Evolutionary conservation across 2,797 vertebrate genomes (phyloP), one percentile per base, ranked within the genome.

Genomic region (Gobionotothen gibberifrons): DNA sequence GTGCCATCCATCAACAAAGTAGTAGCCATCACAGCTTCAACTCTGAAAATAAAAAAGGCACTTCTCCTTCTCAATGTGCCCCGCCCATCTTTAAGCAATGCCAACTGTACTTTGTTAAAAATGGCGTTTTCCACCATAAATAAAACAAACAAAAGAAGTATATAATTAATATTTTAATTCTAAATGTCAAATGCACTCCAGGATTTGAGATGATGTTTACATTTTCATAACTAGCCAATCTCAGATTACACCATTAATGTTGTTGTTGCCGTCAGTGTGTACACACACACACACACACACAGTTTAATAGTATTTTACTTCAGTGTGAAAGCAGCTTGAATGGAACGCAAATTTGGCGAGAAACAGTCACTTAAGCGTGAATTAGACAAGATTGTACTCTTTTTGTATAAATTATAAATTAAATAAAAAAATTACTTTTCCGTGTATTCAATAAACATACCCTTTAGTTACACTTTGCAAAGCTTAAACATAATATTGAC

Each of bases 401-500:
- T 85, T 80, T 77, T 55, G 67, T 88, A 83, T 68, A 91, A 90
- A 89, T 85, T 76, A 74, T 79, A 53, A 79, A 78, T 66, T 8
- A 44, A 87, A 69, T 17, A 40, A 76, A 77, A 79, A 74, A 80
- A 55, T 32, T 64, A 61, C 69, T 81, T 26, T 74, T 79, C 77
- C 55, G 72, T 82, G 72, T 87, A 44, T 86, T 88, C 69, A 85
- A 83, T 89, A 88, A 89, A 90, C 83, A 87, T 88, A 87, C 84
- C 86, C 84, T 90, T 89, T 92, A 91, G 87, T 91, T 93, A 93
- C 86, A 92, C 85, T 93, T 93, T 90, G 93, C 92, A 91, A 95
- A 94, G 91, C 92, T 93, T 87, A 84, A 93, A 93, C 90, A 82
- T 82, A 92, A 91, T 91, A 91, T 84, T 91, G 92, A 95, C 93